Conservation (phyloP, 2,888 invertebrate species). For the Scaeva pyrastri region DNA sequence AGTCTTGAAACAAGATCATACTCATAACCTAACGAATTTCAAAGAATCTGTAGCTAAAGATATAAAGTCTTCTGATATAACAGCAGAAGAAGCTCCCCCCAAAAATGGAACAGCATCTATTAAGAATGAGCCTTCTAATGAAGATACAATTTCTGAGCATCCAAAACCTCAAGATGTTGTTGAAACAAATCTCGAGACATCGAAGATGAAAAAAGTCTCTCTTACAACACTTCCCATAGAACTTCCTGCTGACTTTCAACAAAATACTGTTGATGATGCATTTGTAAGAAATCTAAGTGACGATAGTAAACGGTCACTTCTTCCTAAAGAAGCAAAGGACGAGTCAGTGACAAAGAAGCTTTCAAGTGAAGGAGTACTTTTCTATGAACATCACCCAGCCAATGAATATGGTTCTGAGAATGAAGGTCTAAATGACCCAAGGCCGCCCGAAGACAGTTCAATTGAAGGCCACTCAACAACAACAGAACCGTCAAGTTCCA, state of each 20-base stretch:
- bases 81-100: too few species aligned
- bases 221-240: background rate
- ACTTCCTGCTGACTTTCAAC: background rate
- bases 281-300: background rate
- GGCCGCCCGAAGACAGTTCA: background rate
- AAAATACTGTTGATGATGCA: background rate
- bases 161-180: background rate
- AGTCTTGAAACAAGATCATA: background rate
- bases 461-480: background rate
- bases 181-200: background rate
- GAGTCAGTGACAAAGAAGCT: background rate
- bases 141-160: background rate
- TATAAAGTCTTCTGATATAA: background rate
- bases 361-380: conserved; percentile 1
- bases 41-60: background rate
- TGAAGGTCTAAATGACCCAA: conserved; percentile 17
- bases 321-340: background rate
- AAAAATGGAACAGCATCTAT: background rate
- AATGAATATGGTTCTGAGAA: background rate
- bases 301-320: conserved; percentile 9
- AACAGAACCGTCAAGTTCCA: background rate
- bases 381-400: conserved; percentile 11
- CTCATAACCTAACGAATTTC: background rate
- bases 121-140: background rate
- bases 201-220: too few species aligned